These are phyloP conservation scores for Bombus picipes DNA, from an alignment of 1,140 invertebrate species.

Conservation along the genomic window DNA sequence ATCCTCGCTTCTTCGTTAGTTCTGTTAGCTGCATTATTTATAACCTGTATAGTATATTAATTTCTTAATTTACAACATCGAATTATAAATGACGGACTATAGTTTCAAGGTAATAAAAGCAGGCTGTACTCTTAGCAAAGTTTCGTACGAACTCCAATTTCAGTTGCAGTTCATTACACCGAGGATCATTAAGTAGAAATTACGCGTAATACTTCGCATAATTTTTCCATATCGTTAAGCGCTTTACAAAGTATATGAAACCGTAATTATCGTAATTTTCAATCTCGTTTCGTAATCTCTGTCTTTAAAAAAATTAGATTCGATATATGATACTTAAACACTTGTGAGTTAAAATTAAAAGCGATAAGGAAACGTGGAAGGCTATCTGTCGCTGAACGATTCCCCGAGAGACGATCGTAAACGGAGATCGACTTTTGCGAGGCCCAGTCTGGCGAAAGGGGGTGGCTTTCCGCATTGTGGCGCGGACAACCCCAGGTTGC, in stretches of 20 bases:
- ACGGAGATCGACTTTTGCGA: conserved; percentile 15
- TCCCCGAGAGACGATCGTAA: not conserved
- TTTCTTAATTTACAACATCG: not conserved
- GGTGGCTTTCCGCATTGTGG: conserved; percentile 16
- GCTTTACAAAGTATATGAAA: no score
- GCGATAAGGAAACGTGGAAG: no score
- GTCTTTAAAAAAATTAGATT: not conserved
- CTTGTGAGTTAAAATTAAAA: not conserved
- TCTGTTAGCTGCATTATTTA: not conserved
- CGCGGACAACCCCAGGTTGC: not conserved
- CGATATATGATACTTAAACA: not conserved
- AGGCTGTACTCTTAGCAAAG: not conserved
- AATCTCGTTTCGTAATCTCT: no score
- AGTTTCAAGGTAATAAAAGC: not conserved
- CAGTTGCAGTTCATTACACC: not conserved
- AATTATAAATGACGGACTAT: not conserved
- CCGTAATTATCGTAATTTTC: no score
- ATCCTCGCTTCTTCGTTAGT: not conserved
- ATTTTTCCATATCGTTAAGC: no score
- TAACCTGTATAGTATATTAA: not conserved
- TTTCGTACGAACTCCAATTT: not conserved
- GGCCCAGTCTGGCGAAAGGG: not conserved
- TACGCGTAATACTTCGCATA: not conserved
- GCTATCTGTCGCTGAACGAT: not conserved
- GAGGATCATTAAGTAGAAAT: not conserved